A percentile compares a stretch with the other conserved stretches of the same genome.
Conservation (phyloP, 2,113 vertebrate species). For the Corythoichthys intestinalis region DNA sequence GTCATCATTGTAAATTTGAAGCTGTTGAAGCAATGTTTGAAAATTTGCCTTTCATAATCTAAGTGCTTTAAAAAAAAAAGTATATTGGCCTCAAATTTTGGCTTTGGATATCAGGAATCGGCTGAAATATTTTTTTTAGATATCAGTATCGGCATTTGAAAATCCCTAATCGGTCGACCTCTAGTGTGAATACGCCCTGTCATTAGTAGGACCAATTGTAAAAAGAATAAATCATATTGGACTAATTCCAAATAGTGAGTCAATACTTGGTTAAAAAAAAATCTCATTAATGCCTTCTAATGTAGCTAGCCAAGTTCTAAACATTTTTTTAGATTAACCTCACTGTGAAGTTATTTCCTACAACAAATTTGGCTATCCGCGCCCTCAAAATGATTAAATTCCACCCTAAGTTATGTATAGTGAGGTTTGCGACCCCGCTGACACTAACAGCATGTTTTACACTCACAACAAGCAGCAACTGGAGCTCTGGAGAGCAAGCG, state of each 20-base stretch:
- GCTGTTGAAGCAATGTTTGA: too few relatives aligned
- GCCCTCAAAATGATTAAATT: conserved; percentile 15
- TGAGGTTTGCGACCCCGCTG: conserved; percentile 17
- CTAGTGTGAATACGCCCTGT: too few relatives aligned
- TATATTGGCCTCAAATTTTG: too few relatives aligned
- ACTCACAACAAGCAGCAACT: conserved; percentile 13
- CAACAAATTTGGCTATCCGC: not conserved
- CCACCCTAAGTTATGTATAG: conserved; percentile 2
- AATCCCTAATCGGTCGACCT: too few relatives aligned
- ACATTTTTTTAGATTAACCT: not conserved
- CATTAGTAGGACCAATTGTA: too few relatives aligned
- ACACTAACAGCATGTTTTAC: conserved; percentile 38
- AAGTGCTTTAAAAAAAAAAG: too few relatives aligned
- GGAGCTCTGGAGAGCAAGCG: not conserved
- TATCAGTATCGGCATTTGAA: too few relatives aligned
- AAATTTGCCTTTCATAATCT: too few relatives aligned
- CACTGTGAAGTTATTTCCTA: not conserved
- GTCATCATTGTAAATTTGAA: too few relatives aligned
- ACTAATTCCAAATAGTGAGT: not conserved
- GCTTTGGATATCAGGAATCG: too few relatives aligned
- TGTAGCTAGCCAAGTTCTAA: not conserved
- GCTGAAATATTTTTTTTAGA: too few relatives aligned
- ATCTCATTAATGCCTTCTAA: not conserved
- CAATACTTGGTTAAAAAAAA: not conserved
- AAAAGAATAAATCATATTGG: not conserved